Evolutionary conservation across 1,140 invertebrate species (phyloP).

Genomic region (Macrotrachela quadricornifera): DNA sequence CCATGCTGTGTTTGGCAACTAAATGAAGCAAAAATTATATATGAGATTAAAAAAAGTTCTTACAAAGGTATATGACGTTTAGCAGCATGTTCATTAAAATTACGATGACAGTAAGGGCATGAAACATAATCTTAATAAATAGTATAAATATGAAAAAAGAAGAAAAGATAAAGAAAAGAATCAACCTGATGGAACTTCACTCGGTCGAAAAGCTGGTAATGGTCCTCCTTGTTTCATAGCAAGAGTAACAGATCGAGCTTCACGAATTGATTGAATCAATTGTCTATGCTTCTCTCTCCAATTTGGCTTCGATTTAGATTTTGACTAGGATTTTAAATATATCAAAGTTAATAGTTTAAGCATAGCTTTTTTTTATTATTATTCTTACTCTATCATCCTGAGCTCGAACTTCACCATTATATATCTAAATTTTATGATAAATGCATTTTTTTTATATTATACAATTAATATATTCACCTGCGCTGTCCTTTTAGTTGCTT

Average conservation of each 20-base stretch:
- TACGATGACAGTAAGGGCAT: constrained; percentile 56
- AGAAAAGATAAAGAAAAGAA: too few relatives aligned
- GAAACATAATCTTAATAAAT: constrained; percentile 25
- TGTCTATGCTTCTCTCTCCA: constrained; percentile 40
- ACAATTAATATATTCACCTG: not conserved
- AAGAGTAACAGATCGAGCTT: constrained; percentile 30
- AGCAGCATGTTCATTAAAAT: constrained; percentile 61
- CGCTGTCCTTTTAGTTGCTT: constrained; percentile 13
- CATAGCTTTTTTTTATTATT: too few relatives aligned
- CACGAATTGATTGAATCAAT: constrained; percentile 37
- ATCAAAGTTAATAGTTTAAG: not conserved
- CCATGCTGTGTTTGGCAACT: too few relatives aligned
- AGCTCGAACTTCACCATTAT: too few relatives aligned
- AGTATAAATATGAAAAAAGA: too few relatives aligned
- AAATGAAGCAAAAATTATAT: too few relatives aligned
- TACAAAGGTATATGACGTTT: constrained; percentile 63
- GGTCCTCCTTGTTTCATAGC: constrained; percentile 21
- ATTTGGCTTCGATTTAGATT: constrained; percentile 16
- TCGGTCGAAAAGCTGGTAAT: constrained; percentile 23
- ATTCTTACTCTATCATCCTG: too few relatives aligned
- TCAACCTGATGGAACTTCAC: constrained; percentile 15
- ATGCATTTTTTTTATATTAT: not conserved
- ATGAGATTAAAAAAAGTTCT: too few relatives aligned
- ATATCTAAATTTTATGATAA: not conserved
- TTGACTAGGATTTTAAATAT: not conserved